Conservation (phyloP, 2,797 vertebrate species). For the Tarsius wallacei region DNA sequence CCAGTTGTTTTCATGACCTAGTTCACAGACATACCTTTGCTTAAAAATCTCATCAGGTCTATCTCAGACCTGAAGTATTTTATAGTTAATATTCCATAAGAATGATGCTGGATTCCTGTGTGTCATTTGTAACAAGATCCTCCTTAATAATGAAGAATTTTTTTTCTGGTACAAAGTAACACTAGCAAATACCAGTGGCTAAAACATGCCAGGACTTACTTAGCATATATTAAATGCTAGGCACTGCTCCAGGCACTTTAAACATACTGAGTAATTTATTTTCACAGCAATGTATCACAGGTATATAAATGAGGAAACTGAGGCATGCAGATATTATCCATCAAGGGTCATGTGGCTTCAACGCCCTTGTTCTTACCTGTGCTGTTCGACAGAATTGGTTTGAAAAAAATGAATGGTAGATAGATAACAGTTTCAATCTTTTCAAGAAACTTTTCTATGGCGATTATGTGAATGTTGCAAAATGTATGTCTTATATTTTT, state of each 20-base stretch:
- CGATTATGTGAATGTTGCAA: not conserved
- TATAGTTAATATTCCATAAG: not conserved
- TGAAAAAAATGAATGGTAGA: not conserved
- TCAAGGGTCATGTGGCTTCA: not conserved
- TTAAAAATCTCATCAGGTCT: conserved; percentile 44
- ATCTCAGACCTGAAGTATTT: not conserved
- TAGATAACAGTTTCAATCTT: not conserved
- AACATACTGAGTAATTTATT: not conserved
- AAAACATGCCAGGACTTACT: not conserved
- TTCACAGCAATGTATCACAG: not conserved
- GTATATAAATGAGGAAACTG: not conserved
- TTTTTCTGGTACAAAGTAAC: not conserved
- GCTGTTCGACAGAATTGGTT: not conserved
- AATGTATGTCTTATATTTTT: not conserved
- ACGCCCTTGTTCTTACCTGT: not conserved
- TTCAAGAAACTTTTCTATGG: conserved; percentile 21
- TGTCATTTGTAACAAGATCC: not conserved
- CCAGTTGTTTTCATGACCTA: conserved; percentile 33
- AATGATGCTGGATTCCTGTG: not conserved
- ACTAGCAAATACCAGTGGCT: not conserved
- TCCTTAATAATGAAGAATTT: not conserved
- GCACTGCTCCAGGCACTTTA: not conserved
- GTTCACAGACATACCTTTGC: not conserved
- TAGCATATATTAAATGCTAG: not conserved
- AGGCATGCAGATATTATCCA: not conserved